Evolutionary conservation across 2,113 vertebrate species (phyloP).

Genomic region (Poeciliopsis prolifica): DNA sequence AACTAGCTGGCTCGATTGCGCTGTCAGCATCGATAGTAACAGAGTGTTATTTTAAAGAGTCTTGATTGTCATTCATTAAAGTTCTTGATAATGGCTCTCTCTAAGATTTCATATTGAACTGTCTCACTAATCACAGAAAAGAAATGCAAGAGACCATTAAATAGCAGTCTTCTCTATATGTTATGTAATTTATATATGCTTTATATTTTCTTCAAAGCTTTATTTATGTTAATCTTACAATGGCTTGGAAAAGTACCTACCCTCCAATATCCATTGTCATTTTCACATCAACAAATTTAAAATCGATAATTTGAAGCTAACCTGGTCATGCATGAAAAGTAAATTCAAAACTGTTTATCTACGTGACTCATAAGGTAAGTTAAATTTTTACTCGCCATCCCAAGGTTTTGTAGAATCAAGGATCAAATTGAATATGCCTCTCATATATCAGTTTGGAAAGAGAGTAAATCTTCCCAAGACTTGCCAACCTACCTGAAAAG

Average conservation of each 20-base stretch:
- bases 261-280: neutral
- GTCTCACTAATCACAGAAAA: conserved; percentile 46
- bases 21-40: conserved; percentile 26
- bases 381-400: neutral
- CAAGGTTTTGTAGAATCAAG: neutral
- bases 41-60: conserved; percentile 30
- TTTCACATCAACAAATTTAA: neutral
- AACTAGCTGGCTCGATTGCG: conserved; percentile 47
- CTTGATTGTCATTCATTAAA: conserved; percentile 57
- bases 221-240: neutral
- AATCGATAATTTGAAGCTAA: too few species aligned
- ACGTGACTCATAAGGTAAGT: neutral
- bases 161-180: conserved; percentile 12
- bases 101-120: conserved; percentile 36
- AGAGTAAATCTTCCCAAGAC: neutral
- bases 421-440: neutral
- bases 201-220: conserved; percentile 32
- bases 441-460: neutral
- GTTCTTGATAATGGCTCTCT: conserved; percentile 33
- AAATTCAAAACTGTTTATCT: too few species aligned
- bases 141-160: conserved; percentile 37
- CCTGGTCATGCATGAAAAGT: too few species aligned
- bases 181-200: conserved; percentile 13
- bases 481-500: neutral
- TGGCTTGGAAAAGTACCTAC: neutral